Percentiles rank a stretch among this genome's conserved stretches.
These are phyloP conservation scores for Virgularia gustaviana DNA, from an alignment of 92 coral and sea anemone species.

Conservation along the genomic window DNA sequence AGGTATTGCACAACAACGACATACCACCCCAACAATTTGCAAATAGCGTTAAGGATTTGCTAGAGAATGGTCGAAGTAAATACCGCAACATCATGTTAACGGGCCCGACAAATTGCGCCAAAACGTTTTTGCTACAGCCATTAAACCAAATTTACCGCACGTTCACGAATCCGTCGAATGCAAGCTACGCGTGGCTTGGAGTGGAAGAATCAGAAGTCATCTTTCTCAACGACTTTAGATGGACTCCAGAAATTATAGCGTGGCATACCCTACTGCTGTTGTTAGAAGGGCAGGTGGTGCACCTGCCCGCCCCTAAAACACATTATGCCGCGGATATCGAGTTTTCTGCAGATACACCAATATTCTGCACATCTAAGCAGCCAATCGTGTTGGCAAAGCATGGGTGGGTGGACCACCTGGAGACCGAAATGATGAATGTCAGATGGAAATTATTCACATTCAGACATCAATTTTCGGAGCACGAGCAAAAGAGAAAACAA, in stretches of 20 bases:
- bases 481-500: background rate
- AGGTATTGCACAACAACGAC: slow-evolving; percentile 16
- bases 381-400: background rate
- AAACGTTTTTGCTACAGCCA: slow-evolving; percentile 43
- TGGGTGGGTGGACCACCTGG: background rate
- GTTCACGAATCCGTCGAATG: slow-evolving; percentile 30
- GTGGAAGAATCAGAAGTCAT: slow-evolving; percentile 1
- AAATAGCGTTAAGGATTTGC: background rate
- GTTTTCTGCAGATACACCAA: slow-evolving; percentile 22
- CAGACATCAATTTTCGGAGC: background rate
- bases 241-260: slow-evolving; percentile 4
- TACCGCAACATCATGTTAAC: slow-evolving; percentile 35
- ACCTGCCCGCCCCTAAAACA: slow-evolving; percentile 27
- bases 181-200: slow-evolving; percentile 25
- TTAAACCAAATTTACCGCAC: slow-evolving; percentile 6
- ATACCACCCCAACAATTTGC: background rate
- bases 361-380: slow-evolving; percentile 13
- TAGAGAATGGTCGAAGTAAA: slow-evolving; percentile 39
- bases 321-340: slow-evolving; percentile 4
- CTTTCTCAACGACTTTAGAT: too few species aligned
- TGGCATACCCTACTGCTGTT: slow-evolving; percentile 30
- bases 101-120: slow-evolving; percentile 46
- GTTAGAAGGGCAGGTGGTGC: slow-evolving; percentile 20
- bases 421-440: slow-evolving; percentile 45
- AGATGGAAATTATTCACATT: slow-evolving; percentile 40